A percentile compares a stretch with the other conserved stretches of the same genome.
Conservation (phyloP, 2,888 invertebrate species). For the Neocrepidodera transversa region DNA sequence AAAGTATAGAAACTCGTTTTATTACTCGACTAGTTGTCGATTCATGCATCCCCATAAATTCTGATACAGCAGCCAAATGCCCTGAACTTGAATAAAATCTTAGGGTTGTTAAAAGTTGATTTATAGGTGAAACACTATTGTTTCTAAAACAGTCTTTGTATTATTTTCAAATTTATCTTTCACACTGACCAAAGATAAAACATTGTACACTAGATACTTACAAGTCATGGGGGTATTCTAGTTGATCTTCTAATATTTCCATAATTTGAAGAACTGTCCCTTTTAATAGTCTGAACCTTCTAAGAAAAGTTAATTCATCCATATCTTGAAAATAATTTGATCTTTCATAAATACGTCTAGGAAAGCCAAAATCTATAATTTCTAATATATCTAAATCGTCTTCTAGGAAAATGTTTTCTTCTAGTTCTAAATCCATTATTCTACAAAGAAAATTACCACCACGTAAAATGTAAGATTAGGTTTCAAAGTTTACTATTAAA, state of each 20-base stretch:
- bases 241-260: slow-evolving; percentile 5
- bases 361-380: slow-evolving; percentile 9
- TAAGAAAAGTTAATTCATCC: slow-evolving; percentile 3
- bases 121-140: too few species aligned
- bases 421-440: slow-evolving; percentile 10
- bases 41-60: too few species aligned
- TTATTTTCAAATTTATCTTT: too few species aligned
- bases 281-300: slow-evolving; percentile 6
- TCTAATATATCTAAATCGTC: slow-evolving; percentile 6
- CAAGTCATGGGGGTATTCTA: slow-evolving; percentile 10
- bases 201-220: too few species aligned
- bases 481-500: not conserved
- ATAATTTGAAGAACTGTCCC: slow-evolving; percentile 4
- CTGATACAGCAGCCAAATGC: too few species aligned
- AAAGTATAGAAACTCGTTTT: too few species aligned
- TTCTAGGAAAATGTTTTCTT: slow-evolving; percentile 6
- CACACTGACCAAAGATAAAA: too few species aligned
- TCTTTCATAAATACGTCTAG: not conserved
- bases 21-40: too few species aligned
- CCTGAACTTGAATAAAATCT: too few species aligned
- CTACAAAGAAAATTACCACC: not conserved
- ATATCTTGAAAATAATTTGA: slow-evolving; percentile 10
- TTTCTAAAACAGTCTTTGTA: too few species aligned
- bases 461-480: not conserved
- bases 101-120: too few species aligned